Base-by-base conservation (phyloP, 2,113 vertebrate species). In the Eulemur rufifrons region DNA sequence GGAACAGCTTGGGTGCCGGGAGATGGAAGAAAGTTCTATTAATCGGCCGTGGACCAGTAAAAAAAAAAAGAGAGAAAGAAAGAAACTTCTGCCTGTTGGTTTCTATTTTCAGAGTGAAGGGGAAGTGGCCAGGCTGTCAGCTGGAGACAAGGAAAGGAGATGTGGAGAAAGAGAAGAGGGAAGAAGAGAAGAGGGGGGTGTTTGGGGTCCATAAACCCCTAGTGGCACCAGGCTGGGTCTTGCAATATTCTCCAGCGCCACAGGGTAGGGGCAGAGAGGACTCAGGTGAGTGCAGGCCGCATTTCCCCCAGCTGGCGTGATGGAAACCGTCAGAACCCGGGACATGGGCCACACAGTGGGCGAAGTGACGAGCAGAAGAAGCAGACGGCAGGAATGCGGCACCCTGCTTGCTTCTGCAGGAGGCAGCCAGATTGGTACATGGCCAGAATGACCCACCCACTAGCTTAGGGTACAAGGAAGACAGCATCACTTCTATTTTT, bases 311-410 rank as follows among this genome's bases (percentile, higher is more conserved):
- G 47, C 21, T 37, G 34, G 21, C 15, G 5, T 18, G 34, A 52
- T 42, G 54, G 39, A 59, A 34, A 81, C 18, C 0, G 3, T 20
- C 6, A 2, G 61, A 39, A 50, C 8, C 39, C 39, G 9, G 12
- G 37, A 52, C 32, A 20, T 0, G 47, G 52, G 37, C 54, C 25
- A 59, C 71, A 50, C 23, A 25, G 54, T 14, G 84, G 32, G 15
- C 1, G 0, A 0, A 0, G 37, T 32, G 64, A 66, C 69, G 32
- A 21, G 25, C 5, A 39, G 59, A 77, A 37, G 14, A 6, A 27
- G 25, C 47, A 6, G 11, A n/a, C 5, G 8, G 17, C 18, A 37
- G 61, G 83, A 64, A 23, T 0, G 6, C 2, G 7, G 61, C 0
- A 1, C 9, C 21, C 54, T 14, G 10, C 21, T 11, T 37, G 23